Evolutionary conservation across 1,140 invertebrate species (phyloP).

Genomic region (Archivesica marissinica): DNA sequence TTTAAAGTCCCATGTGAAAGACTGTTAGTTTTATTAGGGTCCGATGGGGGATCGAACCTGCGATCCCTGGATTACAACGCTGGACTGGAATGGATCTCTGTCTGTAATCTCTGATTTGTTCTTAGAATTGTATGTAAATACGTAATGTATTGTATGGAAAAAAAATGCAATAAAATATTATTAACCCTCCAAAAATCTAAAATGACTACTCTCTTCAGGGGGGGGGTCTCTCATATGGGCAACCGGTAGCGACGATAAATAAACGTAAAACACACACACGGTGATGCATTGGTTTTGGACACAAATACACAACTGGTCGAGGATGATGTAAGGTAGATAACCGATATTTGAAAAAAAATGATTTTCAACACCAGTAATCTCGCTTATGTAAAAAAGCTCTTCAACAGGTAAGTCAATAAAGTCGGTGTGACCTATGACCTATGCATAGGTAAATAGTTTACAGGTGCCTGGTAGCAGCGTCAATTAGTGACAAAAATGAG

Average conservation of each 20-base stretch:
- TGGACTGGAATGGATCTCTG: too few relatives aligned
- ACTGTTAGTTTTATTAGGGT: too few relatives aligned
- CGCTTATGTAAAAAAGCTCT: constrained; percentile 11
- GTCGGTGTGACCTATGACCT: constrained; percentile 49
- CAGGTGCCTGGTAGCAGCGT: constrained; percentile 69
- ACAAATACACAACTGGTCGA: neutral
- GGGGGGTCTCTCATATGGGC: neutral
- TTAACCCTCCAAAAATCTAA: too few relatives aligned
- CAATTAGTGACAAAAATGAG: constrained; percentile 45
- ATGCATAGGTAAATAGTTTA: constrained; percentile 64
- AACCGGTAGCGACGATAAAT: neutral
- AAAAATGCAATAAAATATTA: too few relatives aligned
- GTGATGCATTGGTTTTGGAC: neutral
- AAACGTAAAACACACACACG: neutral
- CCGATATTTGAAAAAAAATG: neutral
- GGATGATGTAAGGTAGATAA: neutral
- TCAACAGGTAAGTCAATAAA: neutral
- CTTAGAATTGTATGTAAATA: too few relatives aligned
- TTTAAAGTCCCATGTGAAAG: too few relatives aligned
- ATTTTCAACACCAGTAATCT: neutral
- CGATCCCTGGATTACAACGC: too few relatives aligned
- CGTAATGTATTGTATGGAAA: too few relatives aligned
- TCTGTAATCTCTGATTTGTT: too few relatives aligned
- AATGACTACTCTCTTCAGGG: too few relatives aligned
- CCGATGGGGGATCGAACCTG: too few relatives aligned